phyloP scores from a whole-genome alignment of 2,113 vertebrate species.

The Oryzias curvinotus region DNA sequence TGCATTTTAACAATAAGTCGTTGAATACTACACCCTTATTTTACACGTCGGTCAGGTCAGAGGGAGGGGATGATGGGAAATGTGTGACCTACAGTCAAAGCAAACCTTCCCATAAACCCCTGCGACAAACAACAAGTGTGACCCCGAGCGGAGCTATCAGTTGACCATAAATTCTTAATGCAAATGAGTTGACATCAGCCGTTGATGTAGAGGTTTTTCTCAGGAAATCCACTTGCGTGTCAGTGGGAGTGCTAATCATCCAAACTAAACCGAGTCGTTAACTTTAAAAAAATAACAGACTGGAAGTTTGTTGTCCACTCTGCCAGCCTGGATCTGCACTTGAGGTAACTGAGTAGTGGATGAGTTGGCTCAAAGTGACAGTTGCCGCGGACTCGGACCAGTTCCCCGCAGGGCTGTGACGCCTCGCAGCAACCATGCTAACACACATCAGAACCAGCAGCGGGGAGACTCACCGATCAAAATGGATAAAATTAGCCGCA shows the following conservation, averaged over 20 bases:
- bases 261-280: background rate
- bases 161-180: too few relatives aligned
- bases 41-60: background rate
- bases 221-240: background rate
- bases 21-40: background rate
- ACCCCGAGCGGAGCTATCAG: too few relatives aligned
- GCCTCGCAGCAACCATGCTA: too few relatives aligned
- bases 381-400: constrained; percentile 1
- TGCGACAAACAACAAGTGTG: too few relatives aligned
- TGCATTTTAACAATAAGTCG: too few relatives aligned
- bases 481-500: constrained; percentile 89
- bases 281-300: background rate
- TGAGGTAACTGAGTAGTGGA: background rate
- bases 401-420: background rate
- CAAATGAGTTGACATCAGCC: background rate
- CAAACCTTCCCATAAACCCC: too few relatives aligned
- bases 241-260: background rate
- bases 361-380: constrained; percentile 22
- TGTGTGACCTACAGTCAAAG: background rate
- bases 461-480: constrained; percentile 83
- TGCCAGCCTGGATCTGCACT: background rate
- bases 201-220: background rate
- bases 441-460: background rate
- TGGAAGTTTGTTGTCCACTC: background rate
- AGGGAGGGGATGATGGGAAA: background rate